Conservation (phyloP, 2,113 vertebrate species). For the Candoia aspera region DNA sequence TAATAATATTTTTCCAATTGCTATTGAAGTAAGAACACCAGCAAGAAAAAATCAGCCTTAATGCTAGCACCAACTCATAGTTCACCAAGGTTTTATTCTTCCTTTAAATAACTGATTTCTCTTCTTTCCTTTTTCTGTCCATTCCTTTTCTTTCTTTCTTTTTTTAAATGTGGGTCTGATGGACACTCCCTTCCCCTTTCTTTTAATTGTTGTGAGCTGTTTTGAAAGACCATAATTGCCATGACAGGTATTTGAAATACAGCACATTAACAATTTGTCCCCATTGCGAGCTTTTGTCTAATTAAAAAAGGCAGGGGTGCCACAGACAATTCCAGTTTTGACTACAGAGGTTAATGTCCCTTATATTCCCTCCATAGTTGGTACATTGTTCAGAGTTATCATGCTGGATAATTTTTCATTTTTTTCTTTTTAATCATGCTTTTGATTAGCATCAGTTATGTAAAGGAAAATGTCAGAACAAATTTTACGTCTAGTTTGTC, state of each 20-base stretch:
- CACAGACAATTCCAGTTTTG: neutral
- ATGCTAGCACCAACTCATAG: too few species aligned
- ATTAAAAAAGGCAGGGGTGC: neutral
- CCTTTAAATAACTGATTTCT: neutral
- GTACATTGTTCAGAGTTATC: too few species aligned
- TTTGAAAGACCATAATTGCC: neutral
- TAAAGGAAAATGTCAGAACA: neutral
- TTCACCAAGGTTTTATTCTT: neutral
- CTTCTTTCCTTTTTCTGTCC: too few species aligned
- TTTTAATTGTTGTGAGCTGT: neutral
- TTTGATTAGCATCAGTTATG: neutral
- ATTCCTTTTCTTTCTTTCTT: too few species aligned
- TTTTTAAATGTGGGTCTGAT: too few species aligned
- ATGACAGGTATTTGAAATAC: neutral
- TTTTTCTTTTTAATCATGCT: too few species aligned
- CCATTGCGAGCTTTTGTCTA: neutral
- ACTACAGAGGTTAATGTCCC: neutral
- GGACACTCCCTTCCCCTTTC: too few species aligned
- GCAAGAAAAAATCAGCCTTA: neutral
- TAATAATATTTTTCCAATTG: too few species aligned
- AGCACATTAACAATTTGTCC: neutral
- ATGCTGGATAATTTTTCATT: too few species aligned
- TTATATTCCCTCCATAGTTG: too few species aligned
- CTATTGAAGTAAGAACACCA: neutral
- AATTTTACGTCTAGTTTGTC: neutral